Percentiles rank a stretch among this genome's conserved stretches.
Evolutionary conservation across 1,140 invertebrate genomes (phyloP).

Genomic region (Octopus sinensis): DNA sequence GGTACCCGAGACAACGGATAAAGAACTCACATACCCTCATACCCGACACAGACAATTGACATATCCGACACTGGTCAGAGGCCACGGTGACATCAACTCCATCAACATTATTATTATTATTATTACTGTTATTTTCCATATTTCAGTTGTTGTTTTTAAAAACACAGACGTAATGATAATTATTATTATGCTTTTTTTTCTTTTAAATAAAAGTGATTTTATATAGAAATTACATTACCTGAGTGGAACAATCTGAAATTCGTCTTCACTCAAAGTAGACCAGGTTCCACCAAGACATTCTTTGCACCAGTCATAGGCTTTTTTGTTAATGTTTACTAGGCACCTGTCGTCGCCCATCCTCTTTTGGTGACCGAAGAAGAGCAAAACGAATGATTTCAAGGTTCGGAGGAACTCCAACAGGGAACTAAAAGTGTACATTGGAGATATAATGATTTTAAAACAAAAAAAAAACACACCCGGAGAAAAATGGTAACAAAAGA

Average conservation of each 20-base stretch:
- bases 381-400: neutral
- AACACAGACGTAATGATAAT: neutral
- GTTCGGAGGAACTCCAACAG: neutral
- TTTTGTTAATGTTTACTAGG: neutral
- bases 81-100: too few relatives aligned
- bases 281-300: slow-evolving; percentile 11
- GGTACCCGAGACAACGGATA: too few relatives aligned
- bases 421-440: slow-evolving; percentile 9
- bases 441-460: neutral
- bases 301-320: neutral
- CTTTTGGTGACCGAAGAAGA: neutral
- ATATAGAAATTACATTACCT: neutral
- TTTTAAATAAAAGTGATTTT: neutral
- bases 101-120: too few relatives aligned
- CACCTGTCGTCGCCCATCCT: neutral
- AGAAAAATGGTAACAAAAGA: too few relatives aligned
- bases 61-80: too few relatives aligned
- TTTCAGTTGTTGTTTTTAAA: neutral
- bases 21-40: too few relatives aligned
- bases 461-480: too few relatives aligned
- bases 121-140: too few relatives aligned
- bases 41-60: too few relatives aligned
- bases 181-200: neutral
- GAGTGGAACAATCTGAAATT: slow-evolving; percentile 1
- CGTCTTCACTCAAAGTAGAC: neutral